Evolutionary conservation across 2,113 vertebrate species (phyloP).

Genomic region (Aythya baeri): DNA sequence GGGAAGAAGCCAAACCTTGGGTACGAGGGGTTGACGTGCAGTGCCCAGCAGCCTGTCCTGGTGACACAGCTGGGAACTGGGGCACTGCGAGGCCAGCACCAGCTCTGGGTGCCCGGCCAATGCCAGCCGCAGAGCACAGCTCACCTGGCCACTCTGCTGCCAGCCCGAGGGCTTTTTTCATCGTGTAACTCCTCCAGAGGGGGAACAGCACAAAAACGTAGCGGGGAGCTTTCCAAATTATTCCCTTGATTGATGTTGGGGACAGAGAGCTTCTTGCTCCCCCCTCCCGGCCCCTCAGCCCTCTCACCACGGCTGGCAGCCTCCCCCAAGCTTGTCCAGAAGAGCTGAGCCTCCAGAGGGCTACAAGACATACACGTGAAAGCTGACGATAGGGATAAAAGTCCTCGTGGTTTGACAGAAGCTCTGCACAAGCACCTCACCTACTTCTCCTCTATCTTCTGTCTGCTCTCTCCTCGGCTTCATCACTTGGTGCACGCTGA

Average conservation of each 20-base stretch:
- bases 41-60: accelerated
- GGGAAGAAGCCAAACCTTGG: background rate
- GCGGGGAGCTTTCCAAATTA: background rate
- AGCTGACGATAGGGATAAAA: accelerated
- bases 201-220: background rate
- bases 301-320: background rate
- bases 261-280: too few species aligned
- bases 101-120: background rate
- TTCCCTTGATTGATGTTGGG: background rate
- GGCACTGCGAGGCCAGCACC: accelerated
- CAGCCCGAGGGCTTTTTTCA: background rate
- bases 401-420: background rate
- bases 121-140: background rate
- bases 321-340: background rate
- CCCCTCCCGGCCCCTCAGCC: too few species aligned
- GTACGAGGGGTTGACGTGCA: background rate
- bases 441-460: background rate
- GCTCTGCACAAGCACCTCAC: background rate
- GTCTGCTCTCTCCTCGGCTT: background rate
- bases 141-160: background rate
- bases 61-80: background rate
- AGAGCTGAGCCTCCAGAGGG: background rate
- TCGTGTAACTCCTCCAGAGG: background rate
- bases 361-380: accelerated
- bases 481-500: accelerated